Conservation (phyloP, 2,113 vertebrate genomes). For the Leptobrachium ailaonicum region DNA sequence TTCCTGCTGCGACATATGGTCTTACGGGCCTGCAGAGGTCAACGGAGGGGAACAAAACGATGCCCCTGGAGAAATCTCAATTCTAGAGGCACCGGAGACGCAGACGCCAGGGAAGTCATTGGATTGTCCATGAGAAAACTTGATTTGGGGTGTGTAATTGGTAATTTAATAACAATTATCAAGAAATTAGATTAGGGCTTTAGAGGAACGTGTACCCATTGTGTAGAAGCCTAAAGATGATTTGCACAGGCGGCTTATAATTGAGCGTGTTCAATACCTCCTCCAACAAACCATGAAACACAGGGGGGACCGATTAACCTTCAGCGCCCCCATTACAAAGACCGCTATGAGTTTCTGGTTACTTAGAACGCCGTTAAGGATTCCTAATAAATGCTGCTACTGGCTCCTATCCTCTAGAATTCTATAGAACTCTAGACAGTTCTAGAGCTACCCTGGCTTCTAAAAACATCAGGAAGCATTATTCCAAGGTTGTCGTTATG, state of each 20-base stretch:
- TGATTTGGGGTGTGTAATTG: not conserved
- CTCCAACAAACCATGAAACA: too few relatives aligned
- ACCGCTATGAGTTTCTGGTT: too few relatives aligned
- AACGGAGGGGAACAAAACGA: not conserved
- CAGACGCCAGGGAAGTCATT: constrained; percentile 7
- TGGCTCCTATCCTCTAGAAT: too few relatives aligned
- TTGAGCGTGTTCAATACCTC: not conserved
- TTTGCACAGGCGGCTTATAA: not conserved
- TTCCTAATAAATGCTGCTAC: too few relatives aligned
- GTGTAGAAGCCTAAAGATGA: not conserved
- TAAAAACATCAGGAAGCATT: too few relatives aligned
- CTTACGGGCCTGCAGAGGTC: not conserved
- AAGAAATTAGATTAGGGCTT: constrained; percentile 13
- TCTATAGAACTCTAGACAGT: too few relatives aligned
- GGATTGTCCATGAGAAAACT: not conserved
- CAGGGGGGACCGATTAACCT: too few relatives aligned
- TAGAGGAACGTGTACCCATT: not conserved
- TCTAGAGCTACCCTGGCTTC: too few relatives aligned
- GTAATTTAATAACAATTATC: not conserved
- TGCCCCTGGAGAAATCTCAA: not conserved
- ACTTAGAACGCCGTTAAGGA: too few relatives aligned
- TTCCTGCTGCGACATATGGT: not conserved
- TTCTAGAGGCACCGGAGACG: not conserved
- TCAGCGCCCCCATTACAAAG: too few relatives aligned
- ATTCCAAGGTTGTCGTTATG: too few relatives aligned